Evolutionary conservation across 1,140 invertebrate genomes (phyloP).

Genomic region (Magallana gigas): DNA sequence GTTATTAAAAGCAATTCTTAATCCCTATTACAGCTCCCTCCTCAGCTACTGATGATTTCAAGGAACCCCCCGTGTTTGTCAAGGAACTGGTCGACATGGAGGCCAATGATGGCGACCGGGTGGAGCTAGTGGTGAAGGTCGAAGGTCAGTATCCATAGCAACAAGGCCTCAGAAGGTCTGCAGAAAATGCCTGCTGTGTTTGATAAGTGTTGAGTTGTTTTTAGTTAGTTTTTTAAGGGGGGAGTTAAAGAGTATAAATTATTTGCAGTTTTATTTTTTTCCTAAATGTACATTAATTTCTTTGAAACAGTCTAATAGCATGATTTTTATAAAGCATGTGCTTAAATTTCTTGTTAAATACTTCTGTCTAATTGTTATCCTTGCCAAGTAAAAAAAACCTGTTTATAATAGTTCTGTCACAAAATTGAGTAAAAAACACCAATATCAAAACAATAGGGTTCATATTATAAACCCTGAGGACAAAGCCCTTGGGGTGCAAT

Average conservation of each 20-base stretch:
- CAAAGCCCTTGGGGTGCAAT: no score
- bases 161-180: not conserved
- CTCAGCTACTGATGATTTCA: constrained; percentile 53
- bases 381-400: no score
- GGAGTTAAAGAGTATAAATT: no score
- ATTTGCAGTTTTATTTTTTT: no score
- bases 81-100: constrained; percentile 88
- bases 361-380: no score
- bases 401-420: no score
- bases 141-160: constrained; percentile 76
- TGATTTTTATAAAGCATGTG: no score
- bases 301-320: not conserved
- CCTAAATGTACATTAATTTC: not conserved
- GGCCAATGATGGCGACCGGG: constrained; percentile 85
- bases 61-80: constrained; percentile 87
- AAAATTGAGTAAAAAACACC: no score
- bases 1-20: no score
- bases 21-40: constrained; percentile 14
- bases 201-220: not conserved
- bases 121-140: constrained; percentile 89
- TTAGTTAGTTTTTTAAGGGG: not conserved
- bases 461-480: no score
- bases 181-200: not conserved
- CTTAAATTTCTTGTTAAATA: no score
- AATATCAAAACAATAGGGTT: no score